Conservation (phyloP, 2,113 vertebrate genomes). For the Nymphicus hollandicus region DNA sequence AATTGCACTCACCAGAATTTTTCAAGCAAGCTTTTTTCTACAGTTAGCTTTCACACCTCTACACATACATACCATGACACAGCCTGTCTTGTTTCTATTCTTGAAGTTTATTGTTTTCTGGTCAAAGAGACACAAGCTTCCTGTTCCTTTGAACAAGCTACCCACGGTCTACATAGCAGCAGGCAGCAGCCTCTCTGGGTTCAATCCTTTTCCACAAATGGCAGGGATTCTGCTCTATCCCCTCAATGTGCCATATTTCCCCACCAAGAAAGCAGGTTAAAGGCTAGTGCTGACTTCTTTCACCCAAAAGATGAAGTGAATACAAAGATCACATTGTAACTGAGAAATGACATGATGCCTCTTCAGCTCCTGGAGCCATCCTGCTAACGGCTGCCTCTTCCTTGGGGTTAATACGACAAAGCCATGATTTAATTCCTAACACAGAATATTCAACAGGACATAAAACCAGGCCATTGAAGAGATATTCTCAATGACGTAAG, state of each 20-base stretch:
- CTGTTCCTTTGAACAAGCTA: background rate
- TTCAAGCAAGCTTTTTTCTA: background rate
- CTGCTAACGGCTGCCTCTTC: background rate
- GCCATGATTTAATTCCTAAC: background rate
- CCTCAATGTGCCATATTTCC: background rate
- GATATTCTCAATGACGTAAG: background rate
- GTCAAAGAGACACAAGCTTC: background rate
- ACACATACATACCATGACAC: background rate
- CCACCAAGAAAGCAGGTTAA: background rate
- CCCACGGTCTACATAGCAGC: background rate
- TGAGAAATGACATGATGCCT: background rate
- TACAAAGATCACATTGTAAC: conserved; percentile 11
- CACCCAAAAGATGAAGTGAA: background rate
- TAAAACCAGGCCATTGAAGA: conserved; percentile 3
- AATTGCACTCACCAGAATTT: background rate
- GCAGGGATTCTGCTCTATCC: background rate
- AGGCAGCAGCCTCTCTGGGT: background rate
- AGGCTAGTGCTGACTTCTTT: background rate
- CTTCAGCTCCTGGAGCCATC: background rate
- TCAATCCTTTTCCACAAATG: background rate
- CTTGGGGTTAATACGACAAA: background rate
- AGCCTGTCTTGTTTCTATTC: background rate
- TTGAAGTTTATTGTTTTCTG: background rate
- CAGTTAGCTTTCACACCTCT: background rate
- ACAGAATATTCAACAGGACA: background rate